Evolutionary conservation across 2,113 vertebrate genomes (phyloP).

Genomic region (Eira barbara): DNA sequence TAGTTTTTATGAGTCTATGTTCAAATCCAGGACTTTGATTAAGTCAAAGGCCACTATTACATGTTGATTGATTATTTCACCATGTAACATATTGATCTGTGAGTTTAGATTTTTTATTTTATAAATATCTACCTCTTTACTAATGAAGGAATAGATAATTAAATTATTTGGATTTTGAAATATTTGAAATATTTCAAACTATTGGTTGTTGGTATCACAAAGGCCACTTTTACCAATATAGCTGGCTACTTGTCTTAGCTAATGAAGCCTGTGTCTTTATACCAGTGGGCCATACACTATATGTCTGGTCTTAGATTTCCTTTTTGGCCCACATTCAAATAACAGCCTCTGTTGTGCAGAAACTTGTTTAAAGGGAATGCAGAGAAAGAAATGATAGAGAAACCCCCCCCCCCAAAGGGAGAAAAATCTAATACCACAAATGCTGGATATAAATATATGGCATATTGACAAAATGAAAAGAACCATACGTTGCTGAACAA

Average conservation of each 20-base stretch:
- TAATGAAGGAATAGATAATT: not conserved
- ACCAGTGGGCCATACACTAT: not conserved
- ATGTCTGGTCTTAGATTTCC: not conserved
- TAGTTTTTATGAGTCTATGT: not conserved
- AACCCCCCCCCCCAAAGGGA: not conserved
- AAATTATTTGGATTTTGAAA: not conserved
- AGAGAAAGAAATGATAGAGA: not conserved
- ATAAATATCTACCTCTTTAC: not conserved
- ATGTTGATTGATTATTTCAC: not conserved
- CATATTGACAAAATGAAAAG: not conserved
- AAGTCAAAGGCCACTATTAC: not conserved
- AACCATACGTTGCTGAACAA: not conserved
- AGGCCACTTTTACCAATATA: not conserved
- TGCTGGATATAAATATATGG: not conserved
- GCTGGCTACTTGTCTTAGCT: not conserved
- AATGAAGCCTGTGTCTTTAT: not conserved
- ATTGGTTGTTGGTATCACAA: not conserved
- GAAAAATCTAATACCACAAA: not conserved
- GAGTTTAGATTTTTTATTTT: constrained; percentile 13
- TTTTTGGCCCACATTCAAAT: not conserved
- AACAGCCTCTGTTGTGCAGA: not conserved
- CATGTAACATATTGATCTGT: not conserved
- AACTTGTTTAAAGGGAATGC: not conserved
- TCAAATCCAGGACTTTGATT: not conserved
- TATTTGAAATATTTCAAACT: not conserved